These are phyloP conservation scores for Drosophila athabasca DNA, from an alignment of 1,140 invertebrate species.

Conservation along the genomic window DNA sequence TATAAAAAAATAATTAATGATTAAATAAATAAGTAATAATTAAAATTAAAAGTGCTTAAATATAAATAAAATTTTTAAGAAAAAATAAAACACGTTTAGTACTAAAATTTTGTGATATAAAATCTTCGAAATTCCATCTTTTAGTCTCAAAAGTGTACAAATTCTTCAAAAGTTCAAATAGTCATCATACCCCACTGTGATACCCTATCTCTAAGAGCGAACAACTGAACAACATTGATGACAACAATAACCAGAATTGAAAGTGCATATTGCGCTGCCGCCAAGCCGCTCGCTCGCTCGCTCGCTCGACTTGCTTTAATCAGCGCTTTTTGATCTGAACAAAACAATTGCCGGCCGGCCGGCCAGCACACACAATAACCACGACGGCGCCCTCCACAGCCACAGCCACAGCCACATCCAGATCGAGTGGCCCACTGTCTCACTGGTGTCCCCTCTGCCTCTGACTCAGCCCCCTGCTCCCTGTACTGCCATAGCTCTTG, in stretches of 20 bases:
- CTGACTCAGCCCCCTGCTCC: no score
- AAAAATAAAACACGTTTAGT: neutral
- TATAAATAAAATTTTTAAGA: neutral
- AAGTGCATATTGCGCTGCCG: slow-evolving; percentile 57
- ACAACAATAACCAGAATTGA: slow-evolving; percentile 61
- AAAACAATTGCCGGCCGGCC: slow-evolving; percentile 70
- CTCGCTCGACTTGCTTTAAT: slow-evolving; percentile 64
- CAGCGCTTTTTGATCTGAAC: slow-evolving; percentile 70
- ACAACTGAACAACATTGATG: slow-evolving; percentile 44
- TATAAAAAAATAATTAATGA: no score
- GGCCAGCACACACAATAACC: slow-evolving; percentile 18
- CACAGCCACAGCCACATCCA: no score
- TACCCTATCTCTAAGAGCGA: slow-evolving; percentile 9
- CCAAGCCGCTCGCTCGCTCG: slow-evolving; percentile 2
- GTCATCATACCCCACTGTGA: neutral
- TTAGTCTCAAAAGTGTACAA: neutral
- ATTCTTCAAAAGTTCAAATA: no score
- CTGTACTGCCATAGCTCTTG: no score
- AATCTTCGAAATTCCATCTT: no score
- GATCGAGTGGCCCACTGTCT: no score
- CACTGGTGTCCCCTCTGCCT: no score
- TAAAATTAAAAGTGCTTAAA: no score
- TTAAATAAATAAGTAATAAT: no score
- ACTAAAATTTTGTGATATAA: neutral
- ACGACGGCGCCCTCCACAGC: slow-evolving; percentile 11